Conservation (phyloP, 1,140 invertebrate genomes). For the Anagrus nilaparvatae region DNA sequence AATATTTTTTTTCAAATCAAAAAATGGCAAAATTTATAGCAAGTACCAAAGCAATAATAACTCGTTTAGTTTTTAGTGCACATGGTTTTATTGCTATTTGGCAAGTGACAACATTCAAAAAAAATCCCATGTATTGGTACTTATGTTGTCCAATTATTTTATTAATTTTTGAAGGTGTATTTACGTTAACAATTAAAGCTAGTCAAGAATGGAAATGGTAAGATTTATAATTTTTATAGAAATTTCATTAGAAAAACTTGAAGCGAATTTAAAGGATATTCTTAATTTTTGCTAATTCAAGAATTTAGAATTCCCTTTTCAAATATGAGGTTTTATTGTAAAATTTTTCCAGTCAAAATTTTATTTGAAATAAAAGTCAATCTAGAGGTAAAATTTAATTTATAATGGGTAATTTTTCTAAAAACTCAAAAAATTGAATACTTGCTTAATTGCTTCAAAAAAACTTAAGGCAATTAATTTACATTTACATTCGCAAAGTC, state of each 20-base stretch:
- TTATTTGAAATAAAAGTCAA: too few species aligned
- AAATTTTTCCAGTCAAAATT: too few species aligned
- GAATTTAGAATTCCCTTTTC: too few species aligned
- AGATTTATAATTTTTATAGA: too few species aligned
- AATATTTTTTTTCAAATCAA: too few species aligned
- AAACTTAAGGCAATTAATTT: too few species aligned
- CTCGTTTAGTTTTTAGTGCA: conserved; percentile 64
- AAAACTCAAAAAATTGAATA: too few species aligned
- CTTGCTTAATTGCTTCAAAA: too few species aligned
- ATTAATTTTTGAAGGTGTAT: conserved; percentile 70
- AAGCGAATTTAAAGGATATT: not conserved
- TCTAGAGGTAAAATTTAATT: too few species aligned
- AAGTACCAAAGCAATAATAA: conserved; percentile 70
- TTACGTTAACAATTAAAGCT: conserved; percentile 73
- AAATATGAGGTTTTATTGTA: too few species aligned
- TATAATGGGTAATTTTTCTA: too few species aligned
- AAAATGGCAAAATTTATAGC: conserved; percentile 67
- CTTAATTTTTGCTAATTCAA: not conserved
- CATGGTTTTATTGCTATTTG: conserved; percentile 73
- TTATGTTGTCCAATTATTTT: conserved; percentile 62
- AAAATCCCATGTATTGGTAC: conserved; percentile 64
- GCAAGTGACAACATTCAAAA: conserved; percentile 67
- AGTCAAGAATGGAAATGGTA: conserved; percentile 83
- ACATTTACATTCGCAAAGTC: too few species aligned
- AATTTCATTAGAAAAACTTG: conserved; percentile 1